These are phyloP conservation scores for Orthonyx spaldingii DNA, from an alignment of 2,113 vertebrate species.

Conservation along the genomic window DNA sequence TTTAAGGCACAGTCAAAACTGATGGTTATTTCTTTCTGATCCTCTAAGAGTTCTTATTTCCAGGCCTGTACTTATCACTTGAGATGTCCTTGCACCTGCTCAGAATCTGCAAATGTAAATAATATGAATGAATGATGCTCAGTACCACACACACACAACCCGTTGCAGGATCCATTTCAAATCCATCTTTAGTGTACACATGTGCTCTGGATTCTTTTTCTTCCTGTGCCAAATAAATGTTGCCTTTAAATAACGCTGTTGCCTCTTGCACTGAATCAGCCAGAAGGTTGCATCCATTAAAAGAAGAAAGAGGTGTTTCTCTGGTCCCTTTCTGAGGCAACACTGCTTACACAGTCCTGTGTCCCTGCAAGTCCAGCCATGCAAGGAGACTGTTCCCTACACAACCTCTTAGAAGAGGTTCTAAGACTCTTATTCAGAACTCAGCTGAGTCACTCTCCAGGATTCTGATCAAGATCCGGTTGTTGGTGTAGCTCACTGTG, in stretches of 20 bases:
- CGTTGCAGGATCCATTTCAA: neutral
- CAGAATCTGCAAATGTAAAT: constrained; percentile 17
- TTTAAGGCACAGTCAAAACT: neutral
- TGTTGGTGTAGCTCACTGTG: neutral
- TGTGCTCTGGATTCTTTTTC: constrained; percentile 4
- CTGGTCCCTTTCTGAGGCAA: neutral
- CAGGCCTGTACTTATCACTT: neutral
- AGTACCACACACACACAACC: neutral
- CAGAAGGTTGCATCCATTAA: neutral
- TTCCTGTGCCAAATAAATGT: constrained; percentile 40
- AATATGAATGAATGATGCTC: neutral
- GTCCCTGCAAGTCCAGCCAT: neutral
- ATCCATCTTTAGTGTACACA: neutral
- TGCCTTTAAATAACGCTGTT: neutral
- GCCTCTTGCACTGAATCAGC: neutral
- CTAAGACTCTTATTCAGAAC: neutral
- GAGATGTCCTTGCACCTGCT: neutral
- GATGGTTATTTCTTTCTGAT: neutral
- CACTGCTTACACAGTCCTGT: neutral
- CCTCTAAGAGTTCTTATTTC: neutral
- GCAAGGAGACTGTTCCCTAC: neutral
- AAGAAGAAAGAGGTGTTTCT: neutral
- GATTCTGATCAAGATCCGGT: neutral
- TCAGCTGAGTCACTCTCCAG: neutral
- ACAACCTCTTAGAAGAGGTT: too few species aligned